Percentiles rank a stretch among this genome's conserved stretches.
These are phyloP conservation scores for Gobio gobio DNA, from an alignment of 2,113 vertebrate genomes.

Conservation along the genomic window DNA sequence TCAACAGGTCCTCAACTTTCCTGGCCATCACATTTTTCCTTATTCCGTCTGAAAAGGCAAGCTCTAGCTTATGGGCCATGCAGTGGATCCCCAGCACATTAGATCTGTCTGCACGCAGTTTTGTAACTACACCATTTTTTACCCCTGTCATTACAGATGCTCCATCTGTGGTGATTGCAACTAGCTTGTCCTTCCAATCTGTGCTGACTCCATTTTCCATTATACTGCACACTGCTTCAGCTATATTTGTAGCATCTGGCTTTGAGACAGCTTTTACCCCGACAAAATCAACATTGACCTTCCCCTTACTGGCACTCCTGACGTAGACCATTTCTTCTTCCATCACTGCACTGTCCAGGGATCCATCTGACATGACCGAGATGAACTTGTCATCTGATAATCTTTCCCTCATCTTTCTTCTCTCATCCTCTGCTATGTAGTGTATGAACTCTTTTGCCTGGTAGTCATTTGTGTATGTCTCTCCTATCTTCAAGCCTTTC, in stretches of 20 bases:
- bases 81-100: background rate
- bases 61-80: constrained; percentile 14
- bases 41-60: background rate
- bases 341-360: background rate
- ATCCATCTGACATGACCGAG: background rate
- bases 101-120: background rate
- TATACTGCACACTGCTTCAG: background rate
- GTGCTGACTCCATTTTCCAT: background rate
- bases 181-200: background rate
- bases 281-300: background rate
- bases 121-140: constrained; percentile 3
- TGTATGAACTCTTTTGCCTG: background rate
- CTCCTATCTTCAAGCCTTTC: background rate
- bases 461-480: background rate
- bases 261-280: background rate
- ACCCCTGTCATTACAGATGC: background rate
- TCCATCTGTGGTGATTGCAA: constrained; percentile 1
- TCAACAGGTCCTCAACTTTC: constrained; percentile 40
- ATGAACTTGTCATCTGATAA: background rate
- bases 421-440: constrained; percentile 2
- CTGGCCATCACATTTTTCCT: constrained; percentile 33
- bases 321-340: background rate
- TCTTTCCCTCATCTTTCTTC: background rate
- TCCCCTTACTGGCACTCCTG: background rate
- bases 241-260: background rate